phyloP scores from a whole-genome alignment of 1,140 invertebrate genomes.

The Drosophila nebulosa region DNA sequence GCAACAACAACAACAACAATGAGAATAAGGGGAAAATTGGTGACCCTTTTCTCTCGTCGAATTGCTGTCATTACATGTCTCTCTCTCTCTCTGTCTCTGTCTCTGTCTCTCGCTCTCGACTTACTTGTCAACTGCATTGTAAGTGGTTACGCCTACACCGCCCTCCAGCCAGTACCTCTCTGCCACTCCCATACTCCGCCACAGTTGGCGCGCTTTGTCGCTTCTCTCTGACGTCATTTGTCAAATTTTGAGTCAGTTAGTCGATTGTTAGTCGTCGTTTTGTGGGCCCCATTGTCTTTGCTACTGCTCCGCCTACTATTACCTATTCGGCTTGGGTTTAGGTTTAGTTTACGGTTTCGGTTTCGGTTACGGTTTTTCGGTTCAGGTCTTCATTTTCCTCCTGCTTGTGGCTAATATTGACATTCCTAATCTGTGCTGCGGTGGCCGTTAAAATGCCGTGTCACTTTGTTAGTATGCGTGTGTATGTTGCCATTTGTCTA shows the following conservation, averaged over 20 bases:
- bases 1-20: too few relatives aligned
- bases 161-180: too few relatives aligned
- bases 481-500: constrained; percentile 67
- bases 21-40: too few relatives aligned
- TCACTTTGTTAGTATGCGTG: constrained; percentile 77
- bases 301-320: constrained; percentile 24
- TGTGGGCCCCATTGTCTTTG: constrained; percentile 23
- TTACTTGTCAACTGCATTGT: constrained; percentile 48
- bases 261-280: constrained; percentile 20
- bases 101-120: constrained; percentile 12
- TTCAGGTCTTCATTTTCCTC: constrained; percentile 11
- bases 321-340: constrained; percentile 8
- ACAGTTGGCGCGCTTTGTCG: not conserved
- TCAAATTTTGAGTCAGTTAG: constrained; percentile 40
- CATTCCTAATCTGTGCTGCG: constrained; percentile 74
- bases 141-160: constrained; percentile 35
- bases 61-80: not conserved
- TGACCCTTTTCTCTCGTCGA: not conserved
- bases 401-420: constrained; percentile 70
- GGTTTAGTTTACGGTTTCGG: too few relatives aligned
- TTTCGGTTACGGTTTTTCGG: too few relatives aligned
- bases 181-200: too few relatives aligned
- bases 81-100: not conserved
- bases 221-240: constrained; percentile 69
- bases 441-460: constrained; percentile 73